Evolutionary conservation across 2,888 invertebrate genomes (phyloP).

Genomic region (Scelioninae gen. 2): DNA sequence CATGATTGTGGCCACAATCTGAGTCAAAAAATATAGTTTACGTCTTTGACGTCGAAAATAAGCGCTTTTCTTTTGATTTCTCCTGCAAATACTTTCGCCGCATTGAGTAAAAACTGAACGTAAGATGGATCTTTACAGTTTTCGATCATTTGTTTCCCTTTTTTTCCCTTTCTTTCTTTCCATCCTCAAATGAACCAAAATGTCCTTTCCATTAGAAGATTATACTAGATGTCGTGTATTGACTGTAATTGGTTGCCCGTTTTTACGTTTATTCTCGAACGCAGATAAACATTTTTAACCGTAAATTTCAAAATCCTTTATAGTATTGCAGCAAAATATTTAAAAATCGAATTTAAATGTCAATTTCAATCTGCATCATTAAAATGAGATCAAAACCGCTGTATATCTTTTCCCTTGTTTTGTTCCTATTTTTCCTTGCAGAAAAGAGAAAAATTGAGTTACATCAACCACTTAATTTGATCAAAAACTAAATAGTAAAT

Average conservation of each 20-base stretch:
- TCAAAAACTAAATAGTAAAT: no score
- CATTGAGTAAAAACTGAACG: slow-evolving; percentile 23
- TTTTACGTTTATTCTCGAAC: no score
- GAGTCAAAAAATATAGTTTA: slow-evolving; percentile 20
- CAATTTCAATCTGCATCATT: no score
- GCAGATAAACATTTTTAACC: no score
- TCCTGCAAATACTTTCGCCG: slow-evolving; percentile 5
- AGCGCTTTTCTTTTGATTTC: slow-evolving; percentile 14
- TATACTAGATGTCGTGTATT: slow-evolving; percentile 10
- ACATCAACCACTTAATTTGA: no score
- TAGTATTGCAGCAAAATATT: no score
- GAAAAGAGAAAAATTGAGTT: no score
- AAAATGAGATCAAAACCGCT: no score
- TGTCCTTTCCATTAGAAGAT: slow-evolving; percentile 16
- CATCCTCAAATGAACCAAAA: not conserved
- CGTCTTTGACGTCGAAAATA: slow-evolving; percentile 18
- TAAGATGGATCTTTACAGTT: slow-evolving; percentile 33
- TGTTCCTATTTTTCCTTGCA: no score
- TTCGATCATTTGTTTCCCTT: slow-evolving; percentile 27
- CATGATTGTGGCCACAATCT: not conserved
- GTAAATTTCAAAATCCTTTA: no score
- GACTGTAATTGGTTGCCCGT: not conserved
- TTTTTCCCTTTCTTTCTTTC: slow-evolving; percentile 22
- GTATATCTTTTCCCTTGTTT: no score
- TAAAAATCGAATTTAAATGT: no score